Evolutionary conservation across 2,888 invertebrate species (phyloP).

Genomic region (Drosophila eohydei): DNA sequence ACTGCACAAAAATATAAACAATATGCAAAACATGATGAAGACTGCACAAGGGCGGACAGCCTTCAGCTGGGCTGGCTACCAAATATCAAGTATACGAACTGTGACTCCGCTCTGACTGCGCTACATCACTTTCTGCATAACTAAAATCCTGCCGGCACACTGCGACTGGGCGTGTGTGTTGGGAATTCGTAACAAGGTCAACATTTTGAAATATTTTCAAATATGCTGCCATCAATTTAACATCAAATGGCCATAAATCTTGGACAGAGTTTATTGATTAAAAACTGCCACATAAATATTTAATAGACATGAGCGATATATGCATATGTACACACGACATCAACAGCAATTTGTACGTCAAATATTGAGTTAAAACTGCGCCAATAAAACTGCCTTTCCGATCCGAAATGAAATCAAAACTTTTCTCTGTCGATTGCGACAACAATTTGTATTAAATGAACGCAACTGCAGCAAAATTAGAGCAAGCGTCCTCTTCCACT

Average conservation of each 20-base stretch:
- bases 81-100: constrained; percentile 66
- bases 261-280: constrained; percentile 37
- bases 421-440: constrained; percentile 46
- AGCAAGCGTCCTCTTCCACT: constrained; percentile 22
- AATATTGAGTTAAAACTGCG: constrained; percentile 50
- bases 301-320: constrained; percentile 56
- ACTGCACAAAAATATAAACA: constrained; percentile 69
- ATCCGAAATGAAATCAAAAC: constrained; percentile 17
- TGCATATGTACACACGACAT: constrained; percentile 3
- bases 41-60: constrained; percentile 24
- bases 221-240: constrained; percentile 61
- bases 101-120: constrained; percentile 32
- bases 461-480: constrained; percentile 41
- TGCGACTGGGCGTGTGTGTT: not conserved
- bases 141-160: constrained; percentile 9
- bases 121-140: constrained; percentile 51
- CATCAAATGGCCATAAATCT: constrained; percentile 67
- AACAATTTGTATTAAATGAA: constrained; percentile 60
- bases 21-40: constrained; percentile 70
- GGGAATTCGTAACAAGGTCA: constrained; percentile 61
- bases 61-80: constrained; percentile 13
- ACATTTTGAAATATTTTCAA: constrained; percentile 45
- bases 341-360: constrained; percentile 32
- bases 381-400: constrained; percentile 32
- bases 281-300: constrained; percentile 68